Evolutionary conservation across 1,140 invertebrate genomes (phyloP), one percentile per base, ranked within the genome.

Genomic region (Diploscapter pachys): DNA sequence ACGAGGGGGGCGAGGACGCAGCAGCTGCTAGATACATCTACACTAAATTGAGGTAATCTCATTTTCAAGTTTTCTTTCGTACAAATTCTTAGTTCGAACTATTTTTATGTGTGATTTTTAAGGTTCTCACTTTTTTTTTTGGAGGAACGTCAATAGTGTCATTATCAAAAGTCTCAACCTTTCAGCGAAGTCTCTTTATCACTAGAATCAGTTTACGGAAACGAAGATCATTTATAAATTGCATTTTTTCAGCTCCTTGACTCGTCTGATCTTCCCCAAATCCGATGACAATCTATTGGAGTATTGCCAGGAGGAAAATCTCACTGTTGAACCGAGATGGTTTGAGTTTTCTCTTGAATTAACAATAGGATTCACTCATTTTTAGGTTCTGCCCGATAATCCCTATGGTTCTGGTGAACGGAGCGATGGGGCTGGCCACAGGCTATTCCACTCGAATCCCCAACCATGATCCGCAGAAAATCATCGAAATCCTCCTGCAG

Each of bases 1-100:
- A 90, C 11, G 88, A 89, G 76, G 95, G 95, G 49, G 95, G 95
- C 76, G 96, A 97, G 88, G 96, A 99, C 87, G 90, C 92, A 31
- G 96, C 96, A 55, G 96, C 93, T 87, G 92, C 96, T 83, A 90
- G 95, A 89, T 99, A 99, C 85, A 99, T 99, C 84, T 97, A 95
- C 89, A 99, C 96, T 0, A 90, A 91, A 85, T 86, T 93, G 9
- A 91, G 89, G 90, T 91, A 9, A 5, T 31, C 0, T 0, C 31
- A n/a, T n/a, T 31, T 31, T 31, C 31, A 31, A 31, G 31, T 31
- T 31, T 31, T 31, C 31, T 31, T 31, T 31, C 31, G 31, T 31
- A 31, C 31, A 31, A 31, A 31, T 31, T 31, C 31, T 1, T 31
- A 31, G 31, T 31, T 31, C 31, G 31, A 31, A 31, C 31, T 31